Percentiles rank a stretch among this genome's conserved stretches.
Evolutionary conservation across 2,888 invertebrate species (phyloP).

Genomic region (Schizaphis graminum): DNA sequence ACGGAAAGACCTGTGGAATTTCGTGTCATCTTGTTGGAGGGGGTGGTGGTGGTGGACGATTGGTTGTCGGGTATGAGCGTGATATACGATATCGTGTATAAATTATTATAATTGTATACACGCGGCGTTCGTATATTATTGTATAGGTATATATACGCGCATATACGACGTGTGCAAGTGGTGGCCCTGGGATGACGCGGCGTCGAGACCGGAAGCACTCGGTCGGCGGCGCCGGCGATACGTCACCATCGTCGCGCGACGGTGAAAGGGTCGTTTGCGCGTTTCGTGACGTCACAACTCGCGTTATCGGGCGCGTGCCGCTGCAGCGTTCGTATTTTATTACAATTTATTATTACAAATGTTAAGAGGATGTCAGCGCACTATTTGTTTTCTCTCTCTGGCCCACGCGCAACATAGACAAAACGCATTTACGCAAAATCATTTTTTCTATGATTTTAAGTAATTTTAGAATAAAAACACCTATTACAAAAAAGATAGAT

Average conservation of each 20-base stretch:
- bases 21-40: background rate
- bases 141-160: background rate
- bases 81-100: background rate
- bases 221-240: background rate
- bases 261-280: slow-evolving; percentile 52
- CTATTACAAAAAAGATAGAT: too few relatives aligned
- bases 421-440: too few relatives aligned
- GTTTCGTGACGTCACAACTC: slow-evolving; percentile 50
- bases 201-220: slow-evolving; percentile 57
- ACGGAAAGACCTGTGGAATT: slow-evolving; percentile 26
- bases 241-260: slow-evolving; percentile 45
- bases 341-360: background rate
- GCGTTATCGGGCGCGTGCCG: background rate
- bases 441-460: too few relatives aligned
- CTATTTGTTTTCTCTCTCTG: too few relatives aligned
- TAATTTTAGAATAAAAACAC: too few relatives aligned
- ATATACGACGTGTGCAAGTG: background rate
- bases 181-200: slow-evolving; percentile 28
- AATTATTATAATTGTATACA: background rate
- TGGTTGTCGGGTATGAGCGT: background rate
- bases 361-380: too few relatives aligned
- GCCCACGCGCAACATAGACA: too few relatives aligned
- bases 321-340: background rate
- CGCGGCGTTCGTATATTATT: background rate
- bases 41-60: background rate